These are phyloP conservation scores for Nineta flava DNA, from an alignment of 2,888 invertebrate genomes.

Conservation along the genomic window DNA sequence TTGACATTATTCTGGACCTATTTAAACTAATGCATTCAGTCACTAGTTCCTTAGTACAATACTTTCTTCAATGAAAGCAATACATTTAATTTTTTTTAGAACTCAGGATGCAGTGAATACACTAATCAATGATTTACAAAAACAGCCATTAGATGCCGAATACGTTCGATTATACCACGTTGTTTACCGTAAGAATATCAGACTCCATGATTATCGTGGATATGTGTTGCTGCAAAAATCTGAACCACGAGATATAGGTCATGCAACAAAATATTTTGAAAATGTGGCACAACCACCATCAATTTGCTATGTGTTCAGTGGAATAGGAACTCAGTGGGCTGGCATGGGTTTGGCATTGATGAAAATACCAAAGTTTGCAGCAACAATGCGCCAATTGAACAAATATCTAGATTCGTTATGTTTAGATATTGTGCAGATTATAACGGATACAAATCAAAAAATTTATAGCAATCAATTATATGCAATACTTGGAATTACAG, in stretches of 20 bases:
- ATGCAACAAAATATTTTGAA: conserved; percentile 31
- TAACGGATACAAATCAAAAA: conserved; percentile 30
- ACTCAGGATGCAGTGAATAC: conserved; percentile 53
- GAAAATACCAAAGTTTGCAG: conserved; percentile 46
- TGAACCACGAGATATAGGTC: conserved; percentile 34
- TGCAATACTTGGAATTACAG: conserved; percentile 47
- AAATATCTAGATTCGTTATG: conserved; percentile 39
- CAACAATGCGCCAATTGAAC: conserved; percentile 43
- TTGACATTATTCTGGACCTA: neutral
- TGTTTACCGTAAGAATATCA: conserved; percentile 29
- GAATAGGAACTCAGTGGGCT: conserved; percentile 61
- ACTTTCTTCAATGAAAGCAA: no score
- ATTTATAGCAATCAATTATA: conserved; percentile 13
- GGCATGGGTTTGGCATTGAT: conserved; percentile 52
- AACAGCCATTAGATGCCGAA: conserved; percentile 42
- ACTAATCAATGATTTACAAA: conserved; percentile 42
- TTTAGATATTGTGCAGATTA: conserved; percentile 42
- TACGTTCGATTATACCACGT: conserved; percentile 41
- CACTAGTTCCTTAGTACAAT: no score
- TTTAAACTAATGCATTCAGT: no score
- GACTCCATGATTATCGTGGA: conserved; percentile 60
- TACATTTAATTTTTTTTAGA: no score
- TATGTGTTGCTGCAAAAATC: conserved; percentile 39
- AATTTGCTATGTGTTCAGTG: conserved; percentile 53
- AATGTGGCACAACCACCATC: conserved; percentile 26